Evolutionary conservation across 30 jellyfish, hydroid and myxozoan species (phyloP).

Genomic region (Hydra vulgaris): DNA sequence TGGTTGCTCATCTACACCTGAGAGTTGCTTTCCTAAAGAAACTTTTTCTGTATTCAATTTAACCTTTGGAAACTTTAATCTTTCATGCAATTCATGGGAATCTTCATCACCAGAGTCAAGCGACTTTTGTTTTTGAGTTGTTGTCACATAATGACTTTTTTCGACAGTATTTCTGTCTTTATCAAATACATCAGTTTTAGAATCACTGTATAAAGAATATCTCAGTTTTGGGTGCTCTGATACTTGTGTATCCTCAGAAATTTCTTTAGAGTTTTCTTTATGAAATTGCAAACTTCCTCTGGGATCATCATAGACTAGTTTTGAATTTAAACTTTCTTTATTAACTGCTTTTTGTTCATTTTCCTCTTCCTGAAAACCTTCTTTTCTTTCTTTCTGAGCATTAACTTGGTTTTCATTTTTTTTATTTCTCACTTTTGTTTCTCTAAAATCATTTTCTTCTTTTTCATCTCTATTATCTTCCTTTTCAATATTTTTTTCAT

Average conservation of each 20-base stretch:
- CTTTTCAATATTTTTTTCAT: not conserved
- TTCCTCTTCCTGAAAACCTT: slow-evolving; percentile 13
- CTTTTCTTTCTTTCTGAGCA: slow-evolving; percentile 6
- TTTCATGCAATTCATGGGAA: not conserved
- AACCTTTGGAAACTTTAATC: not conserved
- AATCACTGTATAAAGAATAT: not conserved
- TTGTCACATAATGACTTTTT: not conserved
- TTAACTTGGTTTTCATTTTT: slow-evolving; percentile 4
- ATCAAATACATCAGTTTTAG: not conserved
- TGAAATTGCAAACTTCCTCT: not conserved
- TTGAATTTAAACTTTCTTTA: not conserved
- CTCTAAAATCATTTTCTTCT: not conserved
- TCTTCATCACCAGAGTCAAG: not conserved
- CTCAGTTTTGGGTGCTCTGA: not conserved
- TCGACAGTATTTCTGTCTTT: not conserved
- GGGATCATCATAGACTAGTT: not conserved
- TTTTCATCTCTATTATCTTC: not conserved
- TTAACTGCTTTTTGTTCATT: not conserved
- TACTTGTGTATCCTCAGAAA: not conserved
- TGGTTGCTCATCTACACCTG: not conserved
- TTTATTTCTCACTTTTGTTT: not conserved
- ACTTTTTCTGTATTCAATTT: not conserved
- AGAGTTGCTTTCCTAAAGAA: not conserved
- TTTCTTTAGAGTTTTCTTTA: not conserved
- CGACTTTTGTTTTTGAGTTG: not conserved